phyloP scores from a whole-genome alignment of 2,888 invertebrate genomes.

The Caenorhabditis becei region DNA sequence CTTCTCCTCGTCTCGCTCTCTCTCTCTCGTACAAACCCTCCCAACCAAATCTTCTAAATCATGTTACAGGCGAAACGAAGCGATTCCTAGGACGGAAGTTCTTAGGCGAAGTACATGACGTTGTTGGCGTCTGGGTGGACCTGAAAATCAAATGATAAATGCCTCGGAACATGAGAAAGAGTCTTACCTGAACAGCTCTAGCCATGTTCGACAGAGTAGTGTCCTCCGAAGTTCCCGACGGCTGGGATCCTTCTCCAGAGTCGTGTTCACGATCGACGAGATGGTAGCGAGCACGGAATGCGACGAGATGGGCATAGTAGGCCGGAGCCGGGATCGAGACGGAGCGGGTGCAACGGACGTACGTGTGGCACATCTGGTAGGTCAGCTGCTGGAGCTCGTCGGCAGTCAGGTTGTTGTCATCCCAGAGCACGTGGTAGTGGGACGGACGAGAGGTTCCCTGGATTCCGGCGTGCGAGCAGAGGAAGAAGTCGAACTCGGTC shows the following conservation, averaged over 20 bases:
- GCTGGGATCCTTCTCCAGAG: slow-evolving; percentile 80
- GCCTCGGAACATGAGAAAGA: too few species aligned
- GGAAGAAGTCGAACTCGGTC: slow-evolving; percentile 99
- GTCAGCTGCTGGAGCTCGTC: slow-evolving; percentile 99
- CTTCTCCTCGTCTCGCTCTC: too few species aligned
- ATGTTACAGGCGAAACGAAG: too few species aligned
- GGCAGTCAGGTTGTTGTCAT: slow-evolving; percentile 98
- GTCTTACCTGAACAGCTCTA: slow-evolving; percentile 97
- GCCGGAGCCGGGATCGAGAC: slow-evolving; percentile 99
- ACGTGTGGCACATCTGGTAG: slow-evolving; percentile 99
- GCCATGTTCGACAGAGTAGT: slow-evolving; percentile 83
- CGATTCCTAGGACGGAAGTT: too few species aligned
- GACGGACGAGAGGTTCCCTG: slow-evolving; percentile 98
- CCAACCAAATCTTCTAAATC: too few species aligned
- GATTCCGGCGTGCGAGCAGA: slow-evolving; percentile 88
- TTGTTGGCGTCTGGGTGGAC: slow-evolving; percentile 99
- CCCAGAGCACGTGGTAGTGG: slow-evolving; percentile 99
- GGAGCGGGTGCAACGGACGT: slow-evolving; percentile 98
- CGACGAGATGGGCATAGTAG: slow-evolving; percentile 99
- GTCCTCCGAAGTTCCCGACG: slow-evolving; percentile 81
- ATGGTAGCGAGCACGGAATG: slow-evolving; percentile 91
- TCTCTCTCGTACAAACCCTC: too few species aligned
- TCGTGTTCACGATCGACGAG: slow-evolving; percentile 78
- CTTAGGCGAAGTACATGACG: slow-evolving; percentile 99
- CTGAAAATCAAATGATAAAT: too few species aligned